Conservation (phyloP, 2,888 invertebrate species). For the Geotrupes spiniger region DNA sequence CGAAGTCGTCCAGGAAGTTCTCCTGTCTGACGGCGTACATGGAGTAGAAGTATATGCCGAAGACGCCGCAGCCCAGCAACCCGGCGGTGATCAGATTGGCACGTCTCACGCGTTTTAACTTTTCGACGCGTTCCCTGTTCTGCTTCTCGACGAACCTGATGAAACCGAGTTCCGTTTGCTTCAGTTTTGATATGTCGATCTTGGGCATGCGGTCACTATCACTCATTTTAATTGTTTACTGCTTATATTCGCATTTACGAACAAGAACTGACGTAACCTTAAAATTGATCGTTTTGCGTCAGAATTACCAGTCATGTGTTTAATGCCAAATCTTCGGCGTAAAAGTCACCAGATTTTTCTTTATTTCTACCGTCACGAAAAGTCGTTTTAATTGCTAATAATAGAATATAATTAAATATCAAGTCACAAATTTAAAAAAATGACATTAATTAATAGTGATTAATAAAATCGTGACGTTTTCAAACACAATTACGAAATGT, state of each 20-base stretch:
- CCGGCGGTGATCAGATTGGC: slow-evolving; percentile 69
- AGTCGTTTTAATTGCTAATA: too few species aligned
- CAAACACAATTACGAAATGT: not conserved
- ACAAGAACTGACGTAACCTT: too few species aligned
- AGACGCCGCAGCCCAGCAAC: slow-evolving; percentile 62
- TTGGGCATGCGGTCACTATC: slow-evolving; percentile 55
- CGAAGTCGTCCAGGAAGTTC: slow-evolving; percentile 89
- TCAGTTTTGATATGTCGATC: slow-evolving; percentile 55
- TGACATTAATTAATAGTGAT: too few species aligned
- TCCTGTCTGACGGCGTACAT: slow-evolving; percentile 87
- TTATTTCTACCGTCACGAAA: too few species aligned
- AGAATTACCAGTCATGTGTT: too few species aligned
- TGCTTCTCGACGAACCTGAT: slow-evolving; percentile 76
- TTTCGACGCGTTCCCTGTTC: slow-evolving; percentile 70
- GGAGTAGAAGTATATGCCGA: slow-evolving; percentile 83
- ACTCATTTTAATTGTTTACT: slow-evolving; percentile 38
- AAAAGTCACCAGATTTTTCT: too few species aligned
- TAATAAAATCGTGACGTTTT: too few species aligned
- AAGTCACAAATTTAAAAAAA: too few species aligned
- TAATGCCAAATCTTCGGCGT: too few species aligned
- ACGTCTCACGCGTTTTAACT: slow-evolving; percentile 59
- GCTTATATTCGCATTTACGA: too few species aligned
- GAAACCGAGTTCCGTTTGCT: slow-evolving; percentile 68
- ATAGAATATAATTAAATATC: too few species aligned
- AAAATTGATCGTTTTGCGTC: too few species aligned